phyloP scores from a whole-genome alignment of 2,888 invertebrate genomes.

The Teleogryllus oceanicus region DNA sequence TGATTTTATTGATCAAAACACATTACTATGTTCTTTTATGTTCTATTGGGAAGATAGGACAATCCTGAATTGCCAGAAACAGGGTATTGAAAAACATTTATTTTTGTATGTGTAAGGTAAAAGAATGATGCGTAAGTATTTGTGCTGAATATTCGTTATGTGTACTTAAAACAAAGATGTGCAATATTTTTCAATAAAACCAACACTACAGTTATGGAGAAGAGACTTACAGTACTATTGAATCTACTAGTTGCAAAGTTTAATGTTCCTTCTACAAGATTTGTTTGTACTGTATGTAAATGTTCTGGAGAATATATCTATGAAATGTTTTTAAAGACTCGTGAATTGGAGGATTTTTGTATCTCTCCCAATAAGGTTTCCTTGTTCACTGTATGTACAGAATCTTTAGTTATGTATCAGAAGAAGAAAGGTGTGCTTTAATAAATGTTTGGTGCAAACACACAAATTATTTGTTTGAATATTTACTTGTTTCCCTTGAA shows the following conservation, averaged over 20 bases:
- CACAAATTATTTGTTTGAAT: not conserved
- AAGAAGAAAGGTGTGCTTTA: not conserved
- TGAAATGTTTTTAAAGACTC: too few species aligned
- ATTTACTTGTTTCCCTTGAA: too few species aligned
- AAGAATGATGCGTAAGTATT: not conserved
- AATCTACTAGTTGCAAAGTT: not conserved
- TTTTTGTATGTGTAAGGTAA: not conserved
- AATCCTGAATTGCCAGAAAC: not conserved
- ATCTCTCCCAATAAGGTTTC: not conserved
- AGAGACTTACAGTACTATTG: not conserved
- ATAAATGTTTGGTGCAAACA: constrained; percentile 18
- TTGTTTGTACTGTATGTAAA: not conserved
- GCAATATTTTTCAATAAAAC: not conserved
- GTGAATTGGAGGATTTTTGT: not conserved
- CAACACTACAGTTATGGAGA: too few species aligned
- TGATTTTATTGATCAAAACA: too few species aligned
- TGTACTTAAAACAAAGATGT: not conserved
- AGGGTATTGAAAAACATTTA: not conserved
- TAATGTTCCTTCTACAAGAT: not conserved
- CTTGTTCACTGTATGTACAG: not conserved
- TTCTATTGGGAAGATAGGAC: constrained; percentile 18
- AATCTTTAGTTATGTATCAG: not conserved
- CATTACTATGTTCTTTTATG: not conserved
- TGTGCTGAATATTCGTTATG: not conserved
- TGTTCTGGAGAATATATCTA: not conserved